Base-by-base conservation (phyloP, 2,888 invertebrate genomes). In the Candidula unifasciata region DNA sequence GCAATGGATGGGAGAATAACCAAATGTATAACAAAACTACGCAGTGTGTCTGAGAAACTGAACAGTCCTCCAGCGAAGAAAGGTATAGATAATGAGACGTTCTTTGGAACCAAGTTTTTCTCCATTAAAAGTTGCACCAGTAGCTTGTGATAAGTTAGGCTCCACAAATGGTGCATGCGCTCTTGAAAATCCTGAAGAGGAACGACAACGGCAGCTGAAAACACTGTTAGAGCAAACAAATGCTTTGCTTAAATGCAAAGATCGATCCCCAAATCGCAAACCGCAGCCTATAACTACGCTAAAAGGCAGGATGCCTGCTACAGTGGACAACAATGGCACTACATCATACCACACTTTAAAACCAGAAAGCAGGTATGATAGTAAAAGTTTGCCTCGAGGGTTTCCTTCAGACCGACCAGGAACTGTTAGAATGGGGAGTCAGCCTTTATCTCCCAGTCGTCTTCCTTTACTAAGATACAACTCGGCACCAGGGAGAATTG, bases 11-110 rank as follows among this genome's bases (percentile, higher is more conserved):
- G 91, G 21, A 91, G 90, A 87, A 92, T 93, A 88, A 91, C 92
- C 0, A 91, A 91, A 24, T 93, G 93, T 85, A 93, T 93, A 74
- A 91, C 90, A 37, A 93, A 92, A 87, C 86, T 93, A 54, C 89
- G 90, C 79, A 92, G 90, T 78, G 93, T 93, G 3, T 90, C 92
- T 0, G 91, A 93, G 76, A 86, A 92, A 79, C 87, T 93, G 24
- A 90, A 92, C 85, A 91, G 91, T 82, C 92, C 92, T 24, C 91
- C 92, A 5, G 64, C 78, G 18, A 85, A 81, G 30, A 84, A 83
- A 27, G 30, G 69, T 27, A 35, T 52, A 6, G 86, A 86, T 5
- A 82, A 57, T 18, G 86, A 86, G 13, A 44, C 74, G 2, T 85
- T 86, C 33, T 86, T 84, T 64, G 87, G 83, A 21, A 80, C 78